Conservation (phyloP, 1,140 invertebrate species). For the Drosophila busckii region DNA sequence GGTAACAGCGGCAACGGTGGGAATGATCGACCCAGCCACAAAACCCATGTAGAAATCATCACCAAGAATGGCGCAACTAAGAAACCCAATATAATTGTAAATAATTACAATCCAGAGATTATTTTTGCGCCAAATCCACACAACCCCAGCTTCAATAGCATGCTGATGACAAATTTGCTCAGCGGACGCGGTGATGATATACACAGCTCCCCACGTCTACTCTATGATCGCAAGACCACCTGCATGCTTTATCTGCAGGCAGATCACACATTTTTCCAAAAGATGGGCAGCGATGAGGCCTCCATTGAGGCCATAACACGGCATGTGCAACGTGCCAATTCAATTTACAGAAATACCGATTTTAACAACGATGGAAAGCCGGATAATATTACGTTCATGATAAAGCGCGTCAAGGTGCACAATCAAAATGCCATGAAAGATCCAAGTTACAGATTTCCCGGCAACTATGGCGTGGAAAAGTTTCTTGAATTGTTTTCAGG, state of each 20-base stretch:
- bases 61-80: conserved; percentile 82
- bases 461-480: conserved; percentile 96
- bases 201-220: conserved; percentile 72
- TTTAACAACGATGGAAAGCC: conserved; percentile 94
- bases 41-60: conserved; percentile 83
- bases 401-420: conserved; percentile 96
- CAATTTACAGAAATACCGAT: conserved; percentile 94
- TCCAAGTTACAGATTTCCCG: conserved; percentile 92
- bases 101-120: conserved; percentile 78
- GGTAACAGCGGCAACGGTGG: conserved; percentile 30
- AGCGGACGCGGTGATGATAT: conserved; percentile 81
- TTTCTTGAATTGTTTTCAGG: conserved; percentile 95
- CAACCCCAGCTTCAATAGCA: conserved; percentile 80
- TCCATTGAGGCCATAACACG: conserved; percentile 97
- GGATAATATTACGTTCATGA: conserved; percentile 97
- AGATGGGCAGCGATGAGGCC: conserved; percentile 94
- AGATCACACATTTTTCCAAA: conserved; percentile 95
- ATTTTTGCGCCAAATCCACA: conserved; percentile 74
- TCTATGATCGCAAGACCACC: conserved; percentile 84
- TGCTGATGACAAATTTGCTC: conserved; percentile 83
- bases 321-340: conserved; percentile 95
- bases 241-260: conserved; percentile 97
- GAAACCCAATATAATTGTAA: conserved; percentile 78
- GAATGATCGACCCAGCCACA: conserved; percentile 81
- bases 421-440: conserved; percentile 90